Evolutionary conservation across 2,888 invertebrate genomes (phyloP).

Genomic region (Chromoteleia sp.): DNA sequence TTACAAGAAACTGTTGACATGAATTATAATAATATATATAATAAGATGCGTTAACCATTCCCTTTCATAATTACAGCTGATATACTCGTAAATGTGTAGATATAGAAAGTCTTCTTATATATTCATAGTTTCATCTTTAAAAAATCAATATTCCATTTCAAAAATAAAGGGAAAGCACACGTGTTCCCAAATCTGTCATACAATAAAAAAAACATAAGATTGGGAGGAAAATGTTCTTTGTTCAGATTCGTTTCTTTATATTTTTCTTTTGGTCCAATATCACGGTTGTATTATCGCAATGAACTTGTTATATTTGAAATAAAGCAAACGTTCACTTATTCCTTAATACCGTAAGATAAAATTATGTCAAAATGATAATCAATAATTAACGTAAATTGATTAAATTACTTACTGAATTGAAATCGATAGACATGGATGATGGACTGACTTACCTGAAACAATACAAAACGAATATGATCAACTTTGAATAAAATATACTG

Average conservation of each 20-base stretch:
- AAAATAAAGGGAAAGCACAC: not conserved
- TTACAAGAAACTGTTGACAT: not conserved
- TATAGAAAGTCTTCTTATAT: not conserved
- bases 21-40: no score
- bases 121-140: not conserved
- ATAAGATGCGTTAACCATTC: not conserved
- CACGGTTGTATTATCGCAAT: not conserved
- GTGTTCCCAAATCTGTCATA: not conserved
- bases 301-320: not conserved
- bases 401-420: no score
- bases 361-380: no score
- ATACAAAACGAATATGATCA: no score
- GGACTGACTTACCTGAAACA: no score
- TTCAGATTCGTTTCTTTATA: conserved; percentile 1
- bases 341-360: no score
- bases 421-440: no score
- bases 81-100: not conserved
- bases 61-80: not conserved
- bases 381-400: no score
- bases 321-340: not conserved
- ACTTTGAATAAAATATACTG: no score
- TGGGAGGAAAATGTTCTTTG: not conserved
- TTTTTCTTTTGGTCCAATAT: conserved; percentile 10
- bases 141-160: not conserved
- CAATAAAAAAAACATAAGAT: conserved; percentile 1